phyloP scores from a whole-genome alignment of 2,797 vertebrate species.

The Falco naumanni region DNA sequence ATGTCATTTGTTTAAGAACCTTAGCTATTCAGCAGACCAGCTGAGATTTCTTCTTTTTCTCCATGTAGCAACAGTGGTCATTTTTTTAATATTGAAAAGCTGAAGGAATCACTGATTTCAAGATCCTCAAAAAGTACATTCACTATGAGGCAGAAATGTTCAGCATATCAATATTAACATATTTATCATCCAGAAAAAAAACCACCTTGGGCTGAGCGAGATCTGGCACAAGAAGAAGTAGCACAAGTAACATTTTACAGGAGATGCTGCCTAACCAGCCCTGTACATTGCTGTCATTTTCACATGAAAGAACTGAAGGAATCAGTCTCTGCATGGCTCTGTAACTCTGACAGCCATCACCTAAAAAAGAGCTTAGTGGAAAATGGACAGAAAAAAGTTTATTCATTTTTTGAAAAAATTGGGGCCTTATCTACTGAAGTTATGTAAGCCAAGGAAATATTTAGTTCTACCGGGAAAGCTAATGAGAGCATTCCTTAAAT shows the following conservation, averaged over 20 bases:
- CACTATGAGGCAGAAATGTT: neutral
- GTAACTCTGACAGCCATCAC: neutral
- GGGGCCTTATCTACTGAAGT: neutral
- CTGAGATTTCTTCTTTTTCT: neutral
- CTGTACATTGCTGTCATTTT: neutral
- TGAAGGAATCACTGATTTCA: neutral
- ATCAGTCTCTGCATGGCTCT: neutral
- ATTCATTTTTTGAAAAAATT: neutral
- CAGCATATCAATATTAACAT: neutral
- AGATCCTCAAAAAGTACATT: neutral
- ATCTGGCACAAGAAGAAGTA: neutral
- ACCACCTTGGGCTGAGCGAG: neutral
- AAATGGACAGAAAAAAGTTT: neutral
- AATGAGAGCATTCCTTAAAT: neutral
- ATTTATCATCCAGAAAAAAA: neutral
- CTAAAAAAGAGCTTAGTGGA: neutral
- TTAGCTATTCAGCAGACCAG: neutral
- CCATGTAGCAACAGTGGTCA: neutral
- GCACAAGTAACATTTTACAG: neutral
- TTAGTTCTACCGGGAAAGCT: neutral
- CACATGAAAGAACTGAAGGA: neutral
- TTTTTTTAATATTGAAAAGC: neutral
- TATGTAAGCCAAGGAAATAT: neutral
- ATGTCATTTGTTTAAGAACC: neutral
- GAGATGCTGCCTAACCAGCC: neutral